A percentile compares a stretch with the other conserved stretches of the same genome.
These are phyloP conservation scores for Andrena dorsata DNA, from an alignment of 2,888 invertebrate species.

Conservation along the genomic window DNA sequence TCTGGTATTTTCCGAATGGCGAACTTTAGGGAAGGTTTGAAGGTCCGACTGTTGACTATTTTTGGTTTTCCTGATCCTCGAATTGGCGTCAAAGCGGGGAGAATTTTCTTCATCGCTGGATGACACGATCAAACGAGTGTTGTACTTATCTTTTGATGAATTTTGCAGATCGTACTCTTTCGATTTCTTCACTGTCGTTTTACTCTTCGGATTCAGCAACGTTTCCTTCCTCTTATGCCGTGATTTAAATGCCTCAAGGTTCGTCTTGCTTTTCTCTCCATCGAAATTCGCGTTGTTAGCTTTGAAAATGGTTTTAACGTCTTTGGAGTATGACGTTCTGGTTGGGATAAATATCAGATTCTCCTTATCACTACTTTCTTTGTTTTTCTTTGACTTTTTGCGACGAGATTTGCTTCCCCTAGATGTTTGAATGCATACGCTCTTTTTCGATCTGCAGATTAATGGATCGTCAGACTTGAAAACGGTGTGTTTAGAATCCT, in stretches of 20 bases:
- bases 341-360: neutral
- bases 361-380: neutral
- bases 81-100: neutral
- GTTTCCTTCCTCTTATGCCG: neutral
- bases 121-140: neutral
- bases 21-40: neutral
- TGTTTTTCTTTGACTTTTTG: neutral
- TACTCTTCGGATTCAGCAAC: neutral
- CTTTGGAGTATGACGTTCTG: neutral
- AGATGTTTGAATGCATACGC: constrained; percentile 17
- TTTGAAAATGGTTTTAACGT: constrained; percentile 35
- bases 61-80: neutral
- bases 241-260: neutral
- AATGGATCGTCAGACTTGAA: neutral
- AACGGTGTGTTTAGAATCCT: too few species aligned
- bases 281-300: constrained; percentile 12
- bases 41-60: neutral
- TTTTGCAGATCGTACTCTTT: neutral
- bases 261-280: neutral
- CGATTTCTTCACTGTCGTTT: neutral
- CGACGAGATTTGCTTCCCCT: neutral
- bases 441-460: neutral
- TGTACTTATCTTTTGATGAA: neutral
- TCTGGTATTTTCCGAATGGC: neutral
- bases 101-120: neutral